Conservation (phyloP, 2,797 vertebrate species). For the Siniperca scherzeri region DNA sequence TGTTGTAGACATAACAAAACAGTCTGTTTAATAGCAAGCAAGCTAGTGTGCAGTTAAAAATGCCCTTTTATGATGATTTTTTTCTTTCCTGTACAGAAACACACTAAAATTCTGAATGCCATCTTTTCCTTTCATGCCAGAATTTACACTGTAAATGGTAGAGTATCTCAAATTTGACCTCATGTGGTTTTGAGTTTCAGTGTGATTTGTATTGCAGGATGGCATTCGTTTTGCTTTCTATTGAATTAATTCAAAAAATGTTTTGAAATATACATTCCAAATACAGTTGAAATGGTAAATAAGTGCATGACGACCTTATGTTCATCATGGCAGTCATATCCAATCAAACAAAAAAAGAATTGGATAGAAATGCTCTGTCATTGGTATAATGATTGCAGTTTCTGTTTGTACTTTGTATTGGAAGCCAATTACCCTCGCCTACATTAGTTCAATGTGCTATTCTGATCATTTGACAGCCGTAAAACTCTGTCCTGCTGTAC, state of each 20-base stretch:
- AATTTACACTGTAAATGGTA: background rate
- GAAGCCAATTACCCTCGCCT: background rate
- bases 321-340: background rate
- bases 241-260: background rate
- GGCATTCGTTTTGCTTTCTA: background rate
- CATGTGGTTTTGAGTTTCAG: background rate
- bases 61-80: background rate
- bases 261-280: conserved; percentile 30
- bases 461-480: background rate
- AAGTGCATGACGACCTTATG: background rate
- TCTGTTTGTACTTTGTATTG: conserved; percentile 21
- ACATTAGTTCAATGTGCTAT: background rate
- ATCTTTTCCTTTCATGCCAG: conserved; percentile 6
- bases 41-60: background rate
- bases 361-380: background rate
- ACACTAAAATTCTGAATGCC: background rate
- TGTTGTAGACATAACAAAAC: background rate
- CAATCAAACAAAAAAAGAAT: background rate
- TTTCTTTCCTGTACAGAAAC: background rate
- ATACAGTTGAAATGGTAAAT: conserved; percentile 7
- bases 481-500: background rate
- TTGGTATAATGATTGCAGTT: background rate
- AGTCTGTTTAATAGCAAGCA: background rate
- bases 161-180: background rate
- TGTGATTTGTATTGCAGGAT: conserved; percentile 5